Evolutionary conservation across 2,888 invertebrate species (phyloP).

Genomic region (Serripes groenlandicus): DNA sequence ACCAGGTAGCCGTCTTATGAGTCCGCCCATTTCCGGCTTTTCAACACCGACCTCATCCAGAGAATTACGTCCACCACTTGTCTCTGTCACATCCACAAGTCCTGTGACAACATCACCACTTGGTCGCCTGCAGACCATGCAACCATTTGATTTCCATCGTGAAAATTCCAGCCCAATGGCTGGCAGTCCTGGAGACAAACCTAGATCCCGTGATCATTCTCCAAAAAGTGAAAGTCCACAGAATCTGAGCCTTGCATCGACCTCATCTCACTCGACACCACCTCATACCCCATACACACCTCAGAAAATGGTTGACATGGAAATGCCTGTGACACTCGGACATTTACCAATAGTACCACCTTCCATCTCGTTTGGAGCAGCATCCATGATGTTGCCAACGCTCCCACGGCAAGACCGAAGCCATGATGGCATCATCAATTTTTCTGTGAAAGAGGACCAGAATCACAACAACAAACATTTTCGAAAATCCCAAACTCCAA

Average conservation of each 20-base stretch:
- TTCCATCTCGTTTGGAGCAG: slow-evolving; percentile 51
- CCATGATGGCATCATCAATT: slow-evolving; percentile 75
- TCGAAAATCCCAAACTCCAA: slow-evolving; percentile 86
- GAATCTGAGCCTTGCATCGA: slow-evolving; percentile 75
- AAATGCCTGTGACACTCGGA: slow-evolving; percentile 61
- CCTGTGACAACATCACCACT: slow-evolving; percentile 92
- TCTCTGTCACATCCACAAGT: slow-evolving; percentile 84
- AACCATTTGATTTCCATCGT: slow-evolving; percentile 95
- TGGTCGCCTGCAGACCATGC: slow-evolving; percentile 97
- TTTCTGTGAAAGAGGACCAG: slow-evolving; percentile 78
- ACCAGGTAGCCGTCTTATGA: slow-evolving; percentile 74
- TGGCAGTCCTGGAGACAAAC: slow-evolving; percentile 69
- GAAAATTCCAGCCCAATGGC: slow-evolving; percentile 75
- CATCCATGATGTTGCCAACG: slow-evolving; percentile 70
- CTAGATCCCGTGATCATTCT: slow-evolving; percentile 61
- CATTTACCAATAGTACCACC: slow-evolving; percentile 62
- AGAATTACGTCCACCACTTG: slow-evolving; percentile 75
- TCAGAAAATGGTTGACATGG: slow-evolving; percentile 61
- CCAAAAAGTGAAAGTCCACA: slow-evolving; percentile 79
- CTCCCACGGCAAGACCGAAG: slow-evolving; percentile 65
- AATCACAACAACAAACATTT: slow-evolving; percentile 84
- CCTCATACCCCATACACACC: slow-evolving; percentile 71
- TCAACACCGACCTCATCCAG: slow-evolving; percentile 71
- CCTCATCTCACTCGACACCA: slow-evolving; percentile 76
- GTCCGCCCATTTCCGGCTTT: slow-evolving; percentile 75